phyloP scores from a whole-genome alignment of 2,113 vertebrate species.

The Centrocercus urophasianus region DNA sequence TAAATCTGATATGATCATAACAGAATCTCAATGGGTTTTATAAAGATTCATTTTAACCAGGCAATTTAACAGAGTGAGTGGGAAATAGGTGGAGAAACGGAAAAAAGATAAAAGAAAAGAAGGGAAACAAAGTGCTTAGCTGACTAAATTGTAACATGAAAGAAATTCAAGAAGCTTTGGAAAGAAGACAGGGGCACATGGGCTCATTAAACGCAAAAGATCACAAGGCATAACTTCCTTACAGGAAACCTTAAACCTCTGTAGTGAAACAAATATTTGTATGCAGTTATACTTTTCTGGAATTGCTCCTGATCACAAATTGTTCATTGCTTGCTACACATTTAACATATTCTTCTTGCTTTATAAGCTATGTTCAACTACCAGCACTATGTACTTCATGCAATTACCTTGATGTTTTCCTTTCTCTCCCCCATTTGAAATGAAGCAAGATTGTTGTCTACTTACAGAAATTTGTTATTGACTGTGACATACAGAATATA shows the following conservation, averaged over 20 bases:
- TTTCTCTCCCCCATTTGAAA: neutral
- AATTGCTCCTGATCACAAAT: neutral
- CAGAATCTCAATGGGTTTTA: neutral
- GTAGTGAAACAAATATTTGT: neutral
- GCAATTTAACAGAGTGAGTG: neutral
- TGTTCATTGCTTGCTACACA: neutral
- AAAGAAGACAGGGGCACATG: neutral
- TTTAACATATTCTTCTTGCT: neutral
- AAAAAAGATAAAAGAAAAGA: neutral
- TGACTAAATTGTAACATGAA: neutral
- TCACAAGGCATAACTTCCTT: neutral
- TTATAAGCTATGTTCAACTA: neutral
- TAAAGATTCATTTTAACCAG: slow-evolving; percentile 18
- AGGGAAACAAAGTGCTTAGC: neutral
- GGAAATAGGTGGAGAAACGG: neutral
- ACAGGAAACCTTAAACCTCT: neutral
- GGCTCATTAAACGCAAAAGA: neutral
- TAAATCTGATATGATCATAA: slow-evolving; percentile 52
- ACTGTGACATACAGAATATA: neutral
- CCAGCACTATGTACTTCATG: neutral
- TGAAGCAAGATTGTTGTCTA: rapidly evolving
- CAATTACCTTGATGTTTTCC: neutral
- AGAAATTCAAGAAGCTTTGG: neutral
- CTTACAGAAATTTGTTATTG: neutral
- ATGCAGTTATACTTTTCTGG: neutral